A percentile compares a stretch with the other conserved stretches of the same genome.
Evolutionary conservation across 2,797 vertebrate species (phyloP).

Genomic region (Sebastes iracundus): DNA sequence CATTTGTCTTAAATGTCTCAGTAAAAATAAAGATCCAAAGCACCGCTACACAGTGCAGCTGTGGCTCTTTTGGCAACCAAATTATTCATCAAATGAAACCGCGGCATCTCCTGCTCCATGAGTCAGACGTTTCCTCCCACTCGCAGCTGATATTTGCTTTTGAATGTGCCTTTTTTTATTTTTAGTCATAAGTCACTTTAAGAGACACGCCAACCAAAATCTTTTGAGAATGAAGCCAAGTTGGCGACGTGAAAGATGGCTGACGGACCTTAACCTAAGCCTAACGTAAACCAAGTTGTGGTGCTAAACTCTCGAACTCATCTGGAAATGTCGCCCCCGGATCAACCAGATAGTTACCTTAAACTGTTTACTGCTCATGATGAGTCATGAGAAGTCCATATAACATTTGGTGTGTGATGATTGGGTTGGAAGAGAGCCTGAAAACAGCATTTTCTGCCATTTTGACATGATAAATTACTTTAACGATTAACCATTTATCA

Average conservation of each 20-base stretch:
- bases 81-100: conserved; percentile 5
- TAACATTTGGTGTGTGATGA: not conserved
- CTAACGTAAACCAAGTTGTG: not conserved
- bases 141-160: conserved; percentile 28
- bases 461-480: too few species aligned
- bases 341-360: not conserved
- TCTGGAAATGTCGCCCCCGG: not conserved
- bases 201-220: not conserved
- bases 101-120: conserved; percentile 15
- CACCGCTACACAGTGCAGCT: not conserved
- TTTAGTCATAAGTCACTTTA: not conserved
- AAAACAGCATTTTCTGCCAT: too few species aligned
- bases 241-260: not conserved
- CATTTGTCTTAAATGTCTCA: not conserved
- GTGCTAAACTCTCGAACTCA: not conserved
- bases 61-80: not conserved
- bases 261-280: not conserved
- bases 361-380: not conserved
- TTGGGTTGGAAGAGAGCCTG: too few species aligned
- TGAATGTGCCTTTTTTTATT: conserved; percentile 20
- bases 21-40: not conserved
- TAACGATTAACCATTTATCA: too few species aligned
- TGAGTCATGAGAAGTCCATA: not conserved
- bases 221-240: not conserved
- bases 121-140: conserved; percentile 46